These are phyloP conservation scores for Achatina immaculata DNA, from an alignment of 1,140 invertebrate species.

Conservation along the genomic window DNA sequence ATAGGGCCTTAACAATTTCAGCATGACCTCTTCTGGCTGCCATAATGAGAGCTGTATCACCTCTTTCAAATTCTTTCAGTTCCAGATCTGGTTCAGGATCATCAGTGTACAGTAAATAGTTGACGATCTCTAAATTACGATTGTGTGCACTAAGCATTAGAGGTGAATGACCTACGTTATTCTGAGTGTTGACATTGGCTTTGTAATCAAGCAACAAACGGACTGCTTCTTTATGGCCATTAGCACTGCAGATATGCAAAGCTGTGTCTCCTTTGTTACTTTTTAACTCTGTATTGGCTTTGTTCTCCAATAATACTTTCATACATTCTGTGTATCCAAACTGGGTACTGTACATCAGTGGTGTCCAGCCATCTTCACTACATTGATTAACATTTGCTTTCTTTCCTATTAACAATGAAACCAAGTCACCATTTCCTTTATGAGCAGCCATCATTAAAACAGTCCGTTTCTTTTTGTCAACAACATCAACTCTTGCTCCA, in stretches of 20 bases:
- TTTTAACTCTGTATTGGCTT: constrained; percentile 10
- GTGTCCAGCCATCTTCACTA: constrained; percentile 9
- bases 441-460: constrained; percentile 23
- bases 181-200: neutral
- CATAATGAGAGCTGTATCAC: constrained; percentile 35
- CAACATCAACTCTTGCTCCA: constrained; percentile 2
- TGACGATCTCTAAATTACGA: constrained; percentile 9
- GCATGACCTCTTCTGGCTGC: constrained; percentile 31
- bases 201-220: neutral
- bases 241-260: constrained; percentile 10
- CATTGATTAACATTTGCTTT: constrained; percentile 17
- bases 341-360: constrained; percentile 7
- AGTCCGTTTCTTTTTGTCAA: constrained; percentile 17
- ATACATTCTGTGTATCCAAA: constrained; percentile 21
- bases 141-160: constrained; percentile 20
- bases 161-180: constrained; percentile 4
- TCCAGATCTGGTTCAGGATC: neutral
- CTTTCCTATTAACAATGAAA: constrained; percentile 4
- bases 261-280: constrained; percentile 21
- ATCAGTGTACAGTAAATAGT: neutral
- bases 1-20: constrained; percentile 20
- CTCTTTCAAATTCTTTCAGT: constrained; percentile 21
- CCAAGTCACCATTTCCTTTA: constrained; percentile 19
- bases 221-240: constrained; percentile 29
- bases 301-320: neutral